A percentile compares a stretch with the other conserved stretches of the same genome.
These are phyloP conservation scores for Alcis repandata DNA, from an alignment of 2,888 invertebrate species.

Conservation along the genomic window DNA sequence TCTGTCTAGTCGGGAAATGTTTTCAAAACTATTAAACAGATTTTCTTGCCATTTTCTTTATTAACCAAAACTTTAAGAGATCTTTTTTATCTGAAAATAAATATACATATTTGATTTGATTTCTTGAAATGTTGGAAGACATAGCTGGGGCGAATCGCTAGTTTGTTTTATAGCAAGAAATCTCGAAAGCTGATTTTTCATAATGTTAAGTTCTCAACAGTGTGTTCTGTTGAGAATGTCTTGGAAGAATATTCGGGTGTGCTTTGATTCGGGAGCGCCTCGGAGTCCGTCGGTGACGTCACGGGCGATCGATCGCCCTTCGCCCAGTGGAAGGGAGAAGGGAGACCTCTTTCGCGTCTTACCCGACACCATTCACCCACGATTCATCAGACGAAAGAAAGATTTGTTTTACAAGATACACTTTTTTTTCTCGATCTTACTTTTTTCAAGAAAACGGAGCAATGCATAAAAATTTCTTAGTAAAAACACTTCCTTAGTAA, in stretches of 20 bases:
- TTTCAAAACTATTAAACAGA: no score
- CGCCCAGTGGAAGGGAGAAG: slow-evolving; percentile 45
- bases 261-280: slow-evolving; percentile 42
- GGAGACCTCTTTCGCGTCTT: slow-evolving; percentile 37
- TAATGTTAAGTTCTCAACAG: slow-evolving; percentile 36
- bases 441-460: slow-evolving; percentile 1
- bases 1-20: no score
- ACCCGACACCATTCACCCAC: slow-evolving; percentile 51
- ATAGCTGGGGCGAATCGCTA: neutral
- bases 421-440: slow-evolving; percentile 26
- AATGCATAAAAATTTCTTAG: no score
- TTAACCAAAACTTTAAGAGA: no score
- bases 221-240: slow-evolving; percentile 35
- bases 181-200: slow-evolving; percentile 35
- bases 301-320: slow-evolving; percentile 73
- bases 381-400: slow-evolving; percentile 60
- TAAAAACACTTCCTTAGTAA: no score
- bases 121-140: neutral
- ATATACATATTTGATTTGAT: neutral
- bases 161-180: slow-evolving; percentile 6
- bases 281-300: slow-evolving; percentile 79
- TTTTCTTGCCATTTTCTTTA: no score
- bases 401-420: slow-evolving; percentile 53
- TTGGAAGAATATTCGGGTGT: slow-evolving; percentile 34
- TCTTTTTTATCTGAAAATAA: no score